A percentile compares a stretch with the other conserved stretches of the same genome.
Evolutionary conservation across 2,888 invertebrate species (phyloP).

Genomic region (Thera britannica): DNA sequence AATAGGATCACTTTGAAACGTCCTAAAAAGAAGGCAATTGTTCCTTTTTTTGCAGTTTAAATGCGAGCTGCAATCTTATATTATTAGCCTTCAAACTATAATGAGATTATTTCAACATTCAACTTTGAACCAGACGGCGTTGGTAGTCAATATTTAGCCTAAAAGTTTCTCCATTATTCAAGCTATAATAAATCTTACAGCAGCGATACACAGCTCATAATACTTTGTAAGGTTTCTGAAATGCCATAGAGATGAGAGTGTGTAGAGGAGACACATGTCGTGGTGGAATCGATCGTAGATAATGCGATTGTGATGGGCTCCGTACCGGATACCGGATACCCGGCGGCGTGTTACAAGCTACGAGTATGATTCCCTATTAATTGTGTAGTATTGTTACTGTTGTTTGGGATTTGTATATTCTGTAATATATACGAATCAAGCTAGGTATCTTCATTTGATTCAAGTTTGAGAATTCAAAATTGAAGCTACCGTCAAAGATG

Average conservation of each 20-base stretch:
- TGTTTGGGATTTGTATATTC: background rate
- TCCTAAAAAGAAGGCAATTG: too few relatives aligned
- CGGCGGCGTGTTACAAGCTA: slow-evolving; percentile 29
- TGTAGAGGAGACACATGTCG: slow-evolving; percentile 58
- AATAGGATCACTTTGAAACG: too few relatives aligned
- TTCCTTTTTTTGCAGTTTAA: too few relatives aligned
- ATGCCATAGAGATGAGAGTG: background rate
- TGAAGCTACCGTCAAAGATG: too few relatives aligned
- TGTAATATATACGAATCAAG: too few relatives aligned
- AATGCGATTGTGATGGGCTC: slow-evolving; percentile 73
- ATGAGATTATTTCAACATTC: too few relatives aligned
- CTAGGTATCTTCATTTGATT: too few relatives aligned
- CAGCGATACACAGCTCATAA: slow-evolving; percentile 2
- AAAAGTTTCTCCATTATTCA: background rate
- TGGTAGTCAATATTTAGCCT: background rate
- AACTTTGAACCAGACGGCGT: too few relatives aligned
- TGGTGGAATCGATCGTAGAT: slow-evolving; percentile 67
- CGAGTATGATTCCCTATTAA: slow-evolving; percentile 38
- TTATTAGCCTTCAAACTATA: too few relatives aligned
- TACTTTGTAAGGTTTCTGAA: background rate
- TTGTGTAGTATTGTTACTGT: slow-evolving; percentile 19
- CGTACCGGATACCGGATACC: too few relatives aligned
- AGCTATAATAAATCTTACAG: background rate
- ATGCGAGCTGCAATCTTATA: too few relatives aligned
- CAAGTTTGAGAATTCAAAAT: too few relatives aligned